Percentiles rank a stretch among this genome's conserved stretches.
phyloP scores from a whole-genome alignment of 2,888 invertebrate genomes.

The Aspidiotus rigidus region DNA sequence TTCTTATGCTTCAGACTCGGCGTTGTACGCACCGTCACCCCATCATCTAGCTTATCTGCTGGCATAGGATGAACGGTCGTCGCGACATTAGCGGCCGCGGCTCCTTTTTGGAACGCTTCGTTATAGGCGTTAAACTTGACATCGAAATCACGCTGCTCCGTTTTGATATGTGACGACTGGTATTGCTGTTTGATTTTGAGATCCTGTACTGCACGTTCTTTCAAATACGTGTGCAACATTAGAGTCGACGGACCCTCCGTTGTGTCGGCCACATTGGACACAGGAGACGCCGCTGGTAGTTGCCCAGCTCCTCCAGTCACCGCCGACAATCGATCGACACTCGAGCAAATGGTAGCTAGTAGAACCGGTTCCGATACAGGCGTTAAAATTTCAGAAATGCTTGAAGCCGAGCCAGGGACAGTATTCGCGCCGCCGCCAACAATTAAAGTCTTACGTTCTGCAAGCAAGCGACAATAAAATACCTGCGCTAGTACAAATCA shows the following conservation, averaged over 20 bases:
- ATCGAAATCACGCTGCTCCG: conserved; percentile 8
- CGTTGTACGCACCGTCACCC: not conserved
- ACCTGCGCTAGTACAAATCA: not conserved
- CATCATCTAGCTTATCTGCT: not conserved
- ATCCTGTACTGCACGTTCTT: conserved; percentile 60
- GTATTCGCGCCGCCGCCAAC: not conserved
- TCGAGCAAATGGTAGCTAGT: conserved; percentile 54
- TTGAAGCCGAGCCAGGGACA: not conserved
- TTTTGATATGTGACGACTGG: conserved; percentile 35
- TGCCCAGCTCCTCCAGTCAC: conserved; percentile 12
- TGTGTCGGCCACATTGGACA: conserved; percentile 30
- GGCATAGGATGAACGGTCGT: not conserved
- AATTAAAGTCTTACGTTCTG: not conserved
- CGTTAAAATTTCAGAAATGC: conserved; percentile 48
- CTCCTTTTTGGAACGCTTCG: conserved; percentile 13
- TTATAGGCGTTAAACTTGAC: conserved; percentile 13
- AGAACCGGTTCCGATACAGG: conserved; percentile 54
- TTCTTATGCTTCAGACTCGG: conserved; percentile 8
- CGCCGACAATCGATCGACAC: conserved; percentile 51
- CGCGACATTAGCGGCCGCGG: not conserved
- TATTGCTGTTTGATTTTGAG: conserved; percentile 61
- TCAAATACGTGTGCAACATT: conserved; percentile 61
- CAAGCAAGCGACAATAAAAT: not conserved
- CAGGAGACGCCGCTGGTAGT: conserved; percentile 17
- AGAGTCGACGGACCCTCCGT: conserved; percentile 34